Conservation (phyloP, 2,888 invertebrate species). For the Eristalis arbustorum region DNA sequence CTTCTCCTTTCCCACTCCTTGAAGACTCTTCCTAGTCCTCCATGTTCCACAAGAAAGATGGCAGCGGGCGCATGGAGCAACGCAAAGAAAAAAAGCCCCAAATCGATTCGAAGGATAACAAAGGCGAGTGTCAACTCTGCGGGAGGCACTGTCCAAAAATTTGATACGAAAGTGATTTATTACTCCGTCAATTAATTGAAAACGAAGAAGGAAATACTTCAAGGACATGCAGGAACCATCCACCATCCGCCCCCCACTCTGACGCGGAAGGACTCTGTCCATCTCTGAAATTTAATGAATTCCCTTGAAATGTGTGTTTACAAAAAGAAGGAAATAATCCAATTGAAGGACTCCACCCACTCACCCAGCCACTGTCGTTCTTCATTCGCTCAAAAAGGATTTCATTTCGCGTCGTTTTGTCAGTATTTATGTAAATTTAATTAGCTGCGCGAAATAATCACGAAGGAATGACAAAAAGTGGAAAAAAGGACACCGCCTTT, state of each 20-base stretch:
- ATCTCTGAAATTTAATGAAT: conserved; percentile 25
- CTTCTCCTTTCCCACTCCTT: neutral
- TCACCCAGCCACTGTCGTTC: neutral
- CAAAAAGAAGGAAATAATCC: neutral
- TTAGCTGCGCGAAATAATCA: conserved; percentile 43
- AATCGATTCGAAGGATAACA: conserved; percentile 63
- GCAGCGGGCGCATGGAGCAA: neutral
- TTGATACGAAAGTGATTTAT: conserved; percentile 69
- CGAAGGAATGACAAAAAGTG: neutral
- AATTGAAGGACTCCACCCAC: neutral
- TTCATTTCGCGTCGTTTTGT: neutral
- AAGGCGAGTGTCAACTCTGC: conserved; percentile 62
- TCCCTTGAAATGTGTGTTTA: neutral
- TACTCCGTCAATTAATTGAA: conserved; percentile 64
- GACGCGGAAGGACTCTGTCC: neutral
- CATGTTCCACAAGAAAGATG: neutral
- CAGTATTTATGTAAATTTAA: conserved; percentile 54
- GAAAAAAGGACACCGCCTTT: neutral
- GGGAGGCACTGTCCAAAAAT: conserved; percentile 66
- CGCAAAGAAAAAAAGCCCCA: neutral
- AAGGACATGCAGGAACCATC: conserved; percentile 38
- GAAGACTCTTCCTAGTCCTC: neutral
- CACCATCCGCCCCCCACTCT: neutral
- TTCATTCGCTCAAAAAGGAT: conserved; percentile 24
- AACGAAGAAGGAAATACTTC: conserved; percentile 44